Evolutionary conservation across 2,888 invertebrate species (phyloP), one percentile per base, ranked within the genome.

Genomic region (Disparrhopalites patrizii): DNA sequence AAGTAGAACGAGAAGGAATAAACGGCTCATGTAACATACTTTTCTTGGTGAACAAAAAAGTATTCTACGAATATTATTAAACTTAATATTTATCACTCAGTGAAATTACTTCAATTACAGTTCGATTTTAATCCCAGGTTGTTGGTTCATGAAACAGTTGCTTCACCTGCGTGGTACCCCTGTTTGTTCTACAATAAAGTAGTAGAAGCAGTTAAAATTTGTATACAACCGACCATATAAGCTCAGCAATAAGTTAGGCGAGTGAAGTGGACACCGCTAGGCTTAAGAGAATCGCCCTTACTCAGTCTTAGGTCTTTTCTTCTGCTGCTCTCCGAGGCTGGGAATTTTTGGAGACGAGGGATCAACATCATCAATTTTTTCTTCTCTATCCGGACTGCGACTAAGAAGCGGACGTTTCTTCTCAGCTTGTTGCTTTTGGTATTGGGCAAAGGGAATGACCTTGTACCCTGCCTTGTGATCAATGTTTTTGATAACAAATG

Each of bases 401-500:
- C 58, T 61, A 15, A 65, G 28, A 7, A 65, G 36, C 13, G 66
- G 66, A 55, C 66, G 54, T 30, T 66, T 66, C 56, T 66, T 66
- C 33, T 65, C 65, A 2, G 56, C 52, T 52, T 51, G 40, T 15
- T 57, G 28, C 50, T 70, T 69, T 52, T 71, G 70, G 60, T 73
- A 73, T 25, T 69, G 61, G 13, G 57, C 50, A 56, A 72, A 73
- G 13, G 73, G 69, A 25, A 70, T 65, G 5, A 73, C 67, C 51
- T 57, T 52, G 55, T 64, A 72, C 3, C 62, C 69, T 1, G 64
- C 15, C 5, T 55, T 62, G 15, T 27, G 57, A 28, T 72, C 72
- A 47, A 73, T 70, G 20, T 72, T 73, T 20, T 52, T 60, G 66
- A 72, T 70, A 2, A 73, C 73, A 33, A 73, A 63, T 3, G 69